Conservation (phyloP, 2,113 vertebrate species). For the Pterocles gutturalis region DNA sequence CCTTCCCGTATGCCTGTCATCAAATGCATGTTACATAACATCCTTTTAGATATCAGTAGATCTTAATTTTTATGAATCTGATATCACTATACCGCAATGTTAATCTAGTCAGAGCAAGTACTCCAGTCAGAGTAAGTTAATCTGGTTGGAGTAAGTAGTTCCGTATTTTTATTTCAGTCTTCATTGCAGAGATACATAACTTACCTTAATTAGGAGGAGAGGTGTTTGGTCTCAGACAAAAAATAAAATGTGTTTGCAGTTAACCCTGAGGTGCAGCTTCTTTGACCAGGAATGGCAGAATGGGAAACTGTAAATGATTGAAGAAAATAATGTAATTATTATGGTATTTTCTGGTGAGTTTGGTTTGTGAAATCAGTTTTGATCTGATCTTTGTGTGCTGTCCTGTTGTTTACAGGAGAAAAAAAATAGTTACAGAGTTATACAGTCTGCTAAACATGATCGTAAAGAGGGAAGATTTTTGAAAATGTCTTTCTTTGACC, state of each 20-base stretch:
- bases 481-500: neutral
- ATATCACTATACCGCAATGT: rapidly evolving
- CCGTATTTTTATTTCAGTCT: neutral
- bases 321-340: neutral
- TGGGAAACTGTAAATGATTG: neutral
- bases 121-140: neutral
- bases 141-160: neutral
- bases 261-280: neutral
- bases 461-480: neutral
- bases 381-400: neutral
- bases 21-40: neutral
- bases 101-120: neutral
- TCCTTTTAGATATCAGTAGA: neutral
- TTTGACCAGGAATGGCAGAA: neutral
- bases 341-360: neutral
- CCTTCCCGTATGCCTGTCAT: neutral
- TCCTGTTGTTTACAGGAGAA: neutral
- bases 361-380: neutral
- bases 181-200: neutral
- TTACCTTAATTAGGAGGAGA: neutral
- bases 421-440: neutral
- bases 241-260: neutral
- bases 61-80: neutral
- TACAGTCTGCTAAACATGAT: neutral
- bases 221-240: neutral